These are phyloP conservation scores for Coecobrya sp. DNA, from an alignment of 2,888 invertebrate species.

Conservation along the genomic window DNA sequence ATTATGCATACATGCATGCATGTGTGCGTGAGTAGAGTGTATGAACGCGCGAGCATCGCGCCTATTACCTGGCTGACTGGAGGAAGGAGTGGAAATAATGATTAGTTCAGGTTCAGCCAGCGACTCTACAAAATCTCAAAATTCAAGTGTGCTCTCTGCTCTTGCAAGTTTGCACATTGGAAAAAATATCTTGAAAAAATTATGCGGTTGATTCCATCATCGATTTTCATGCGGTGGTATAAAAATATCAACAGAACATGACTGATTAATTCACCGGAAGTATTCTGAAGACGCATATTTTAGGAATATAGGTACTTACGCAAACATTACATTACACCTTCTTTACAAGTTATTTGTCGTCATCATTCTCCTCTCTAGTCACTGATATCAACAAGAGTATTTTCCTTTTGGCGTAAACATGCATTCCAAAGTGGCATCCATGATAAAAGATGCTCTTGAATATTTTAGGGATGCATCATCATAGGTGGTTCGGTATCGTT, in stretches of 20 bases:
- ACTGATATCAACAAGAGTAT: neutral
- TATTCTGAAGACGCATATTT: neutral
- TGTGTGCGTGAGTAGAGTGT: constrained; percentile 33
- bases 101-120: neutral
- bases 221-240: neutral
- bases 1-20: constrained; percentile 33
- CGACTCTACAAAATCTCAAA: neutral
- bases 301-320: neutral
- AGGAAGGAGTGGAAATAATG: constrained; percentile 29
- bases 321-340: constrained; percentile 27
- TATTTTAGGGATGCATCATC: neutral
- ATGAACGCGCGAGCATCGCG: constrained; percentile 5
- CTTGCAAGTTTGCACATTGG: neutral
- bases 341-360: neutral
- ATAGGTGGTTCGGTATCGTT: neutral
- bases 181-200: neutral
- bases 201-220: neutral
- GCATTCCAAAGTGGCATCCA: constrained; percentile 18
- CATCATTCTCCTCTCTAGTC: neutral
- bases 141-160: neutral
- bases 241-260: neutral
- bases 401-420: neutral
- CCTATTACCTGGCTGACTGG: neutral
- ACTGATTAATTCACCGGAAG: constrained; percentile 50
- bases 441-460: neutral